Conservation (phyloP, 2,113 vertebrate species). For the Hipposideros armiger region DNA sequence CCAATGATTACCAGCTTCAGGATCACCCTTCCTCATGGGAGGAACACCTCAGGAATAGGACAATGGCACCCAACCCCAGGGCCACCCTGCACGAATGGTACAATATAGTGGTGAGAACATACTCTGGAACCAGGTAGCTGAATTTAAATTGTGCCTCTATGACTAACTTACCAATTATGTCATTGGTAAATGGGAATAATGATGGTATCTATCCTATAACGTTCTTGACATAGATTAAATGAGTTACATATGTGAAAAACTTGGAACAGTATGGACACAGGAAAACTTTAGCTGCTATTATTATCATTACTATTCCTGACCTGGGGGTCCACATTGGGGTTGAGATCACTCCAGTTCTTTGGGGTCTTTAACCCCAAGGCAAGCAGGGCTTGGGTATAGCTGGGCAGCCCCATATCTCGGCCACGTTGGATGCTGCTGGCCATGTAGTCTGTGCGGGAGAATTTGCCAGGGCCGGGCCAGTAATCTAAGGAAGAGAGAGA, state of each 20-base stretch:
- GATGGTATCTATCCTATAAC: neutral
- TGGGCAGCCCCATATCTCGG: constrained; percentile 94
- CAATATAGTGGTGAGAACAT: neutral
- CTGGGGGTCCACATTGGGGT: constrained; percentile 82
- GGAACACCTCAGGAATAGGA: neutral
- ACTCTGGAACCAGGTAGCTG: neutral
- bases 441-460: constrained; percentile 92
- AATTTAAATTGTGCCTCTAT: constrained; percentile 3
- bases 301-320: constrained; percentile 70
- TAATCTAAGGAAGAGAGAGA: constrained; percentile 89
- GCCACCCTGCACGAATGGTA: neutral
- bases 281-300: neutral
- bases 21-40: neutral
- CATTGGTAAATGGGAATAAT: neutral
- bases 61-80: neutral
- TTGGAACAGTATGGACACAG: neutral
- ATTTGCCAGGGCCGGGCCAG: constrained; percentile 94
- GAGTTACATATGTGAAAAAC: neutral
- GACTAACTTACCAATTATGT: neutral
- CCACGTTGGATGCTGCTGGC: constrained; percentile 93
- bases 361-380: constrained; percentile 86
- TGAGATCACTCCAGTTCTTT: constrained; percentile 89
- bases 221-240: neutral
- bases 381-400: constrained; percentile 89
- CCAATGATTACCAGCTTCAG: neutral